Evolutionary conservation across 2,113 vertebrate genomes (phyloP), one percentile per base, ranked within the genome.

Genomic region (Neogobius melanostomus): DNA sequence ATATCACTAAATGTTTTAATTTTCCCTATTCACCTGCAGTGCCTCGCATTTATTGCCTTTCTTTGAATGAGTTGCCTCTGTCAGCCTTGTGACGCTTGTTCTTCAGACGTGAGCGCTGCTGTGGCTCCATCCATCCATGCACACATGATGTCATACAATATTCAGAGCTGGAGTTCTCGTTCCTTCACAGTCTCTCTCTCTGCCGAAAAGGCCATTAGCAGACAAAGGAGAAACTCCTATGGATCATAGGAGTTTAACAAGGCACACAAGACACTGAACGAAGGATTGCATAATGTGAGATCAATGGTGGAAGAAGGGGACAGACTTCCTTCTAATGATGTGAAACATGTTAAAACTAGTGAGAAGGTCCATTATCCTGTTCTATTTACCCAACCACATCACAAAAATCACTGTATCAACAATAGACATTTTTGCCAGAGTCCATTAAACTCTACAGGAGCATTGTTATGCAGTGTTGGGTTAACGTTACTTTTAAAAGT

Each of bases 81-180:
- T 10, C 15, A 50, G 6, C 43, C 46, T 6, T 10, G 44, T 21
- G 6, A 21, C 56, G 52, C 69, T 54, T 54, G 66, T 11, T 51
- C 57, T 17, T 56, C 17, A 11, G 17, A 56, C 6, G 53, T 21
- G 53, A 49, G n/a, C 62, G 49, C 57, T 57, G 74, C 74, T 64
- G 60, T 62, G 64, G 77, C 69, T 78, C 56, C 73, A 56, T 11
- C 84, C 82, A 84, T 53, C 79, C 81, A 67, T 78, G 88, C 85
- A 76, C 80, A 85, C 79, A 71, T 81, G 43, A 68, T 57, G 82
- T 88, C 85, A 89, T 90, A 66, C 79, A 91, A 85, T 89, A 91
- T 91, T 89, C 74, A 91, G 65, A 15, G 54, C 57, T 9, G 44
- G 43, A 2, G 73, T 21, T 76, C 63, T 50, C 64, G 76, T 76